Evolutionary conservation across 2,888 invertebrate species (phyloP).

Genomic region (Aradus depressus): DNA sequence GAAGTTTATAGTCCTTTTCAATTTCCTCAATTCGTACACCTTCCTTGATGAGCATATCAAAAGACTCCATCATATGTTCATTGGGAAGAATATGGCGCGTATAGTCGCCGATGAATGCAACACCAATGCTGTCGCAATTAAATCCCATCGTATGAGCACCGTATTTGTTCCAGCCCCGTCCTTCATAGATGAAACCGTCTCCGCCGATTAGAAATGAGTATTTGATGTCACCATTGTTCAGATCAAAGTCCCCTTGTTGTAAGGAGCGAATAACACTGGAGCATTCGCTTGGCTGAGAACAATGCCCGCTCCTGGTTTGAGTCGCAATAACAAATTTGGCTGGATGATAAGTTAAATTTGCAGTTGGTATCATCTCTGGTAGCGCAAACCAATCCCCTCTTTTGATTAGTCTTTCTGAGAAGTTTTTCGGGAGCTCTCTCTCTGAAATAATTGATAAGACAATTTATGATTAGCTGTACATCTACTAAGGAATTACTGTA

Average conservation of each 20-base stretch:
- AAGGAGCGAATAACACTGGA: not conserved
- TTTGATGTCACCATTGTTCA: slow-evolving; percentile 21
- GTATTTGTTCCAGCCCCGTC: slow-evolving; percentile 44
- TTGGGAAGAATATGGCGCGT: not conserved
- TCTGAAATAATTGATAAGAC: no score
- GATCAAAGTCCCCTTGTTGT: not conserved
- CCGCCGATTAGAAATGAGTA: slow-evolving; percentile 28
- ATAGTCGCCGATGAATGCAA: slow-evolving; percentile 20
- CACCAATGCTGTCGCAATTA: slow-evolving; percentile 11
- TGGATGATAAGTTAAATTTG: no score
- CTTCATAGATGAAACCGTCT: slow-evolving; percentile 28
- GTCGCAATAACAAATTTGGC: slow-evolving; percentile 1
- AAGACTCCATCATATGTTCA: not conserved
- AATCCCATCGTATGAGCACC: slow-evolving; percentile 52
- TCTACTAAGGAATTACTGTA: no score
- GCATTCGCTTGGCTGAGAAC: not conserved
- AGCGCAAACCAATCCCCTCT: no score
- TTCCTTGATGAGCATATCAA: slow-evolving; percentile 1
- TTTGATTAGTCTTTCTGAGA: no score
- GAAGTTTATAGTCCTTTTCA: slow-evolving; percentile 10
- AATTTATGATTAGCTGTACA: no score
- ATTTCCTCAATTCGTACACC: slow-evolving; percentile 16
- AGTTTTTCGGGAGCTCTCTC: no score
- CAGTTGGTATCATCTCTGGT: no score
- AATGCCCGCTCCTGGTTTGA: not conserved